Percentiles rank a stretch among this genome's conserved stretches.
Conservation (phyloP, 2,888 invertebrate species). For the Coremacera marginata region DNA sequence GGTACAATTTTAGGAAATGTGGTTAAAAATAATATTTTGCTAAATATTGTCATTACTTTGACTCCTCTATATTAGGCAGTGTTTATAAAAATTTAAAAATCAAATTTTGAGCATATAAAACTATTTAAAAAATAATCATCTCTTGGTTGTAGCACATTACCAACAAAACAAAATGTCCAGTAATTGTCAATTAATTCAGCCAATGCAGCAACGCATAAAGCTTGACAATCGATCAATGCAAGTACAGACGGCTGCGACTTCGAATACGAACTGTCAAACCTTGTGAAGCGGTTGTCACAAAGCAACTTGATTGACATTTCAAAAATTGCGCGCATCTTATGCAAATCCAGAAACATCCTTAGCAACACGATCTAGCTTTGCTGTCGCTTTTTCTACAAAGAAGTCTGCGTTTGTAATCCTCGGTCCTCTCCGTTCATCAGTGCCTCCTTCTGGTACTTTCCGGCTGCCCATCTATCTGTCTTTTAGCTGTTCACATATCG, state of each 20-base stretch:
- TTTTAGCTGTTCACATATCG: not conserved
- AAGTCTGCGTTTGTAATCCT: no score
- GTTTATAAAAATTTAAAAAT: no score
- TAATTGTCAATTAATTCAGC: not conserved
- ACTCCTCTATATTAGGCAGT: no score
- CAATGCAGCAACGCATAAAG: not conserved
- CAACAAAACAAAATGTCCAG: not conserved
- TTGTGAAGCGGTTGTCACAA: conserved; percentile 9
- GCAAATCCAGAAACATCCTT: conserved; percentile 8
- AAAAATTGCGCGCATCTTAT: conserved; percentile 24
- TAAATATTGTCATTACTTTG: no score
- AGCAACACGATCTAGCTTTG: conserved; percentile 17
- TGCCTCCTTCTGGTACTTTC: not conserved
- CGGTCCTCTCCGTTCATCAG: no score
- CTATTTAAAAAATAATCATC: no score
- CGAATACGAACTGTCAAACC: conserved; percentile 18
- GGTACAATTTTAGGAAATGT: no score
- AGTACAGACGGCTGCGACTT: not conserved
- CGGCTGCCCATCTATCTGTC: conserved; percentile 2
- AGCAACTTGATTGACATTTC: conserved; percentile 30
- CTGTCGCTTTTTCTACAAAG: not conserved
- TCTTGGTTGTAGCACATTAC: no score
- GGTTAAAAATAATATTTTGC: no score
- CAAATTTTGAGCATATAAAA: no score
- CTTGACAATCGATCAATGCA: not conserved